These are phyloP conservation scores for Chiloscyllium plagiosum DNA, from an alignment of 2,113 vertebrate species.

Conservation along the genomic window DNA sequence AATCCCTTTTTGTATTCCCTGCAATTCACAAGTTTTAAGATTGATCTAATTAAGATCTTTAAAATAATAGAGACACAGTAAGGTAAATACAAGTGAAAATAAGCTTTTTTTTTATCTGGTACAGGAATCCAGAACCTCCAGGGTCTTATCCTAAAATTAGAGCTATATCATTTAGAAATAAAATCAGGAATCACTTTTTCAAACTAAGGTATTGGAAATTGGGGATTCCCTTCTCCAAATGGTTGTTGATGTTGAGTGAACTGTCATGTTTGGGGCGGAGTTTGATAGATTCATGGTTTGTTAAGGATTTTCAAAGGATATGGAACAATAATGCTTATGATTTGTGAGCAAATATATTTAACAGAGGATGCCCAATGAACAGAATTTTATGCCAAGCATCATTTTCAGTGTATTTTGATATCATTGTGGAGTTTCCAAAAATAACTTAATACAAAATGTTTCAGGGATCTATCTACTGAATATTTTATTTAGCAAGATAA, in stretches of 20 bases:
- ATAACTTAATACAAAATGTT: not conserved
- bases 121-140: not conserved
- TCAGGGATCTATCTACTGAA: not conserved
- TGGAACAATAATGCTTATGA: not conserved
- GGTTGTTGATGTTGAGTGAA: not conserved
- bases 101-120: not conserved
- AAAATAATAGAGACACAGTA: not conserved
- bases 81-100: not conserved
- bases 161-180: not conserved
- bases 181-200: not conserved
- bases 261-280: not conserved
- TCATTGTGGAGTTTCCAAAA: not conserved
- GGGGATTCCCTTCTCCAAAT: no score
- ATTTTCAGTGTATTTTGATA: not conserved
- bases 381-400: not conserved
- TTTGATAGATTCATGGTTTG: not conserved
- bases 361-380: not conserved
- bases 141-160: not conserved
- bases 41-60: not conserved
- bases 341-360: not conserved
- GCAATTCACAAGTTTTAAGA: not conserved
- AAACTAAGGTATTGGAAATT: not conserved
- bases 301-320: not conserved
- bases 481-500: not conserved
- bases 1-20: not conserved